phyloP scores from a whole-genome alignment of 2,113 vertebrate genomes.

The Cettia cetti region DNA sequence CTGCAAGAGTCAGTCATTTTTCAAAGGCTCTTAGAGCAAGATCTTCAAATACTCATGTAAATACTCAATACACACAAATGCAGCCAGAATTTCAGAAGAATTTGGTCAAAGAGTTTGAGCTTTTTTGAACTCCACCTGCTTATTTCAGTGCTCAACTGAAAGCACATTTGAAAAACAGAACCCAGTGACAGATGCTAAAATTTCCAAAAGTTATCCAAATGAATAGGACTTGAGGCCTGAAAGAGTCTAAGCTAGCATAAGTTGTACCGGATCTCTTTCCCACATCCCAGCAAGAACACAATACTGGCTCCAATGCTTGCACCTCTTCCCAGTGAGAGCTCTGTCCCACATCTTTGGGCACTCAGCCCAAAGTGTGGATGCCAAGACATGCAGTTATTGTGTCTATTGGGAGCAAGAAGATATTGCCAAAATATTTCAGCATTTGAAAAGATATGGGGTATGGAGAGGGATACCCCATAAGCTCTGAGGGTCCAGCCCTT shows the following conservation, averaged over 20 bases:
- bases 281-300: neutral
- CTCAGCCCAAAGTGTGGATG: neutral
- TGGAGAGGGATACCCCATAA: no score
- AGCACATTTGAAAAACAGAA: neutral
- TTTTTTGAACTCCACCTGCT: neutral
- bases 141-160: neutral
- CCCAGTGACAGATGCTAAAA: neutral
- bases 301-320: neutral
- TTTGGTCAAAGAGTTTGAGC: neutral
- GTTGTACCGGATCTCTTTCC: neutral
- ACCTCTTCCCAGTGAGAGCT: neutral
- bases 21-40: neutral
- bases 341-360: accelerated
- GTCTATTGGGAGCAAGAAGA: neutral
- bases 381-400: neutral
- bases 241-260: neutral
- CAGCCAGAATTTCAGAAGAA: neutral
- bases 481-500: no score
- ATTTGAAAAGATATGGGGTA: neutral
- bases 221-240: neutral
- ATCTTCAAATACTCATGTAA: neutral
- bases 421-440: neutral
- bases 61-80: neutral
- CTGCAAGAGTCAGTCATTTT: neutral
- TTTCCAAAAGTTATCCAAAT: neutral